Base-by-base conservation (phyloP, 53 echinoderm and acorn worm genomes). In the Apostichopus leukothele region DNA sequence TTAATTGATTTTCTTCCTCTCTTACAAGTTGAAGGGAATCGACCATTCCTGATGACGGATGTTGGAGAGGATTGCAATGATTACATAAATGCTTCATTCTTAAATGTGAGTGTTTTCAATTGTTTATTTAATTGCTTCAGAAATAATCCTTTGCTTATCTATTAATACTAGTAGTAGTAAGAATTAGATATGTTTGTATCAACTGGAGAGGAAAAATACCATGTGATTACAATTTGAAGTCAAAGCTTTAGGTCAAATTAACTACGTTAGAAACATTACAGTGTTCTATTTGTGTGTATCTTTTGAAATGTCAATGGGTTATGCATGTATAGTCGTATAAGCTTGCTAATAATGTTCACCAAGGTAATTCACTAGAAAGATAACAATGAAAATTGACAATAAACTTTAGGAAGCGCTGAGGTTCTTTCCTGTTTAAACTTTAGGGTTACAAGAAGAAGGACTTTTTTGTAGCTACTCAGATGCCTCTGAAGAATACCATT, bases 401-500 rank as follows among this genome's bases (percentile, higher is more conserved):
- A 39, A 39, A 39, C 39, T 39, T 39, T 39, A 39, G 39, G 39
- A 39, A 39, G 39, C 39, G 39, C 39, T 39, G 39, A 39, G 39
- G 39, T 39, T 39, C 39, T 39, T 39, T 39, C 39, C 39, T 39
- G 3, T 39, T 39, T 39, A 3, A 39, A 54, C 4, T 55, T 9
- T 20, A 81, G 81, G 81, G 81, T 55, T 20, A 57, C 54, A 54
- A 81, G 51, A 12, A 81, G 81, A 81, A 55, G 19, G 18, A 81
- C 19, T 57, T 14, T 20, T 59, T 81, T 12, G 8, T 81, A 81
- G 81, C 81, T 20, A 81, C 55, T n/a, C 81, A 81, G 21, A 59
- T 81, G 81, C 81, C 81, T 5, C 19, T 81, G 81, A 19, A 53
- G 59, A 53, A 57, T 53, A 81, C 81, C 81, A 53, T 81, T 54